Evolutionary conservation across 2,888 invertebrate genomes (phyloP).

Genomic region (Lasioglossum calceatum): DNA sequence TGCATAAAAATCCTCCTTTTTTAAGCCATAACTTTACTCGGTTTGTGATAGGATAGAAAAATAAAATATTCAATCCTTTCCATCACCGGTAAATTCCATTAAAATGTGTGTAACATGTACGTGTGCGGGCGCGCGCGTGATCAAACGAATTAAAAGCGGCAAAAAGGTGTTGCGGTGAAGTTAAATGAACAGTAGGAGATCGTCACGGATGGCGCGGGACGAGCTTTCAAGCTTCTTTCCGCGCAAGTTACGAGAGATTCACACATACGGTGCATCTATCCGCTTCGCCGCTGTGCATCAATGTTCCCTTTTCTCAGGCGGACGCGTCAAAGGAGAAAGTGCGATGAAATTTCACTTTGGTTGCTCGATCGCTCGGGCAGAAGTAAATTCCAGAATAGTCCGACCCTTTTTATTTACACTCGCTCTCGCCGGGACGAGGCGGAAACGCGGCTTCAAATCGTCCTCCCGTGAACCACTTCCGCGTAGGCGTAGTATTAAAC

Average conservation of each 20-base stretch:
- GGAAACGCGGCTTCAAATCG: constrained; percentile 15
- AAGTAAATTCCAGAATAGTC: constrained; percentile 11
- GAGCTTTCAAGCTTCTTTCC: neutral
- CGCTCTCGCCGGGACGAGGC: neutral
- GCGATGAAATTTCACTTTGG: constrained; percentile 19
- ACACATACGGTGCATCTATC: neutral
- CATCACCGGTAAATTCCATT: too few relatives aligned
- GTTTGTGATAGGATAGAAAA: too few relatives aligned
- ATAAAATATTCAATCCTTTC: too few relatives aligned
- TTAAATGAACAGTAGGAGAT: constrained; percentile 1
- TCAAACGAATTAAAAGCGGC: neutral
- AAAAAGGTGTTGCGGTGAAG: neutral
- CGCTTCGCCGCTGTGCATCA: constrained; percentile 4
- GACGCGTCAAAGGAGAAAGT: constrained; percentile 24
- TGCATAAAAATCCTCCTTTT: too few relatives aligned
- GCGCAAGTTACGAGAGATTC: neutral
- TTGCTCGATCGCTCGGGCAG: constrained; percentile 11
- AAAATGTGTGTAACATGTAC: too few relatives aligned
- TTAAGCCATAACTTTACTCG: too few relatives aligned
- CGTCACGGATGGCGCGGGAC: neutral
- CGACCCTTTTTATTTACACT: constrained; percentile 9
- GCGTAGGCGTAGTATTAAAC: constrained; percentile 14
- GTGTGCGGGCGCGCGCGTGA: neutral
- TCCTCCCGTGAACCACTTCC: constrained; percentile 19
- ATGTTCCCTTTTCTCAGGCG: neutral